phyloP scores from a whole-genome alignment of 1,140 invertebrate genomes.

The Atta colombica region DNA sequence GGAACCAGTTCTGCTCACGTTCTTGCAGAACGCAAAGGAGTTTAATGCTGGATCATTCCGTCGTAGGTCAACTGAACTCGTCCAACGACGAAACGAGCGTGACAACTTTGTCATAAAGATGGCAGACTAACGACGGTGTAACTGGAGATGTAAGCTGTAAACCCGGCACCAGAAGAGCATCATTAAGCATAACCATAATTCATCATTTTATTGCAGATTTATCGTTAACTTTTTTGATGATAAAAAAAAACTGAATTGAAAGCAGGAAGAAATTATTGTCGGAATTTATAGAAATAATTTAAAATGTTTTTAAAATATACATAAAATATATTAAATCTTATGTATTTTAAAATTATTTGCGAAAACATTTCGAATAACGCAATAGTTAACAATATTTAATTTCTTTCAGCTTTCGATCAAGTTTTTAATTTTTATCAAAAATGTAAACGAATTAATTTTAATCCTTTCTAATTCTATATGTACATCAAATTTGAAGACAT shows the following conservation, averaged over 20 bases:
- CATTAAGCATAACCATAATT: slow-evolving; percentile 3
- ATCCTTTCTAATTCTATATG: too few relatives aligned
- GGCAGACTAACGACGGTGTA: slow-evolving; percentile 47
- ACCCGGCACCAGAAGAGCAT: slow-evolving; percentile 20
- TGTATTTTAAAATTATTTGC: background rate
- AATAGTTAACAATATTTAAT: too few relatives aligned
- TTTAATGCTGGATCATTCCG: slow-evolving; percentile 17
- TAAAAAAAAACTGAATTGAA: background rate
- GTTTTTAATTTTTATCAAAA: too few relatives aligned
- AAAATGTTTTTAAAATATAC: background rate
- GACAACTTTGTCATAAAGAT: slow-evolving; percentile 63
- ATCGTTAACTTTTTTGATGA: slow-evolving; percentile 7
- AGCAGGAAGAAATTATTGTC: background rate
- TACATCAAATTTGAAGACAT: too few relatives aligned
- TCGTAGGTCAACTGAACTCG: background rate
- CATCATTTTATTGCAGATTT: slow-evolving; percentile 22
- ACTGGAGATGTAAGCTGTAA: slow-evolving; percentile 41
- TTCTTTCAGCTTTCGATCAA: too few relatives aligned
- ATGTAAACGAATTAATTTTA: too few relatives aligned
- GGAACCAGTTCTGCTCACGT: slow-evolving; percentile 15
- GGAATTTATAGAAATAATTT: background rate
- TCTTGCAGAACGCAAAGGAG: slow-evolving; percentile 9
- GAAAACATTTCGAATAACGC: too few relatives aligned
- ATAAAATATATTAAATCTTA: background rate
- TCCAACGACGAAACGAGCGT: slow-evolving; percentile 27